Evolutionary conservation across 2,888 invertebrate genomes (phyloP).

Genomic region (Mesochorus sp.): DNA sequence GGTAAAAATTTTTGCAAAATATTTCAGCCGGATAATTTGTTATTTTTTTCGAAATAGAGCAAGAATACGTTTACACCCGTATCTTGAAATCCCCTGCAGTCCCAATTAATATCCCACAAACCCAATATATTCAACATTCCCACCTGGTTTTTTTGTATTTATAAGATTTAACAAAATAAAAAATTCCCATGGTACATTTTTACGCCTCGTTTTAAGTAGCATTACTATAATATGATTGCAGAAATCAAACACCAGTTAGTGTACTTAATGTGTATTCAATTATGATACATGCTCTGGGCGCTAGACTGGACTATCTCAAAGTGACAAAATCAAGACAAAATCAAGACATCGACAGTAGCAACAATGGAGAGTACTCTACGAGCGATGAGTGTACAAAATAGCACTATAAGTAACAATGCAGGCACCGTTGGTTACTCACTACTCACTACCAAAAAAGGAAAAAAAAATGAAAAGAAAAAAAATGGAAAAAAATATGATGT

Average conservation of each 20-base stretch:
- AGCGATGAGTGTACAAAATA: constrained; percentile 72
- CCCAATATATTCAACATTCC: background rate
- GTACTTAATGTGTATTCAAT: constrained; percentile 73
- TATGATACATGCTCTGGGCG: constrained; percentile 72
- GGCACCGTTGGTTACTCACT: constrained; percentile 66
- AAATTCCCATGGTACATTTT: constrained; percentile 23
- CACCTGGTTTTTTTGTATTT: constrained; percentile 5
- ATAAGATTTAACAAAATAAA: constrained; percentile 10
- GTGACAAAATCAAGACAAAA: constrained; percentile 72
- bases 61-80: background rate
- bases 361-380: constrained; percentile 69
- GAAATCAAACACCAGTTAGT: constrained; percentile 77
- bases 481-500: constrained; percentile 51
- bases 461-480: constrained; percentile 27
- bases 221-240: constrained; percentile 75
- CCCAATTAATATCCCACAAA: background rate
- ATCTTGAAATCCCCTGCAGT: background rate
- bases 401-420: constrained; percentile 70
- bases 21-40: background rate
- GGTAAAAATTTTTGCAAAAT: constrained; percentile 19
- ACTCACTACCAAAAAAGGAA: constrained; percentile 54
- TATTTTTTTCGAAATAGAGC: background rate
- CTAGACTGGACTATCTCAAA: constrained; percentile 73
- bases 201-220: constrained; percentile 58
- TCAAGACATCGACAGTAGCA: constrained; percentile 69